These are phyloP conservation scores for Malurus leucopterus DNA, from an alignment of 2,797 vertebrate genomes.

Conservation along the genomic window DNA sequence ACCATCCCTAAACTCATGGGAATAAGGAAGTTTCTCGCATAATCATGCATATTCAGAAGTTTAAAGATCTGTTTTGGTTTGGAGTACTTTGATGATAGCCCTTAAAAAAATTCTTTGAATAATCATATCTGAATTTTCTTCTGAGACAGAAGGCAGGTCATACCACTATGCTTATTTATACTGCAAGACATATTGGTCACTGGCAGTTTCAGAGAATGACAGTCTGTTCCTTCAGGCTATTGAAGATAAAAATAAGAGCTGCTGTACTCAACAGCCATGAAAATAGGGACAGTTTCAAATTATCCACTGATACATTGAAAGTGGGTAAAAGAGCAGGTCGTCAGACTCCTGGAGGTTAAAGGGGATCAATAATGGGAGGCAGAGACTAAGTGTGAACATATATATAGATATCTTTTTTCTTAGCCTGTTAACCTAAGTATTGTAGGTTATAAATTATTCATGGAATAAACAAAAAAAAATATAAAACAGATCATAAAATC, in stretches of 20 bases:
- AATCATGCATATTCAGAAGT: neutral
- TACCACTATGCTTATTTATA: neutral
- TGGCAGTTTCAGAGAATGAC: neutral
- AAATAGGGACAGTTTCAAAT: neutral
- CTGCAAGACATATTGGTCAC: neutral
- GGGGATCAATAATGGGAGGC: neutral
- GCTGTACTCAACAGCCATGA: neutral
- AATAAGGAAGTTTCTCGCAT: neutral
- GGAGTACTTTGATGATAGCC: neutral
- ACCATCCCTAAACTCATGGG: neutral
- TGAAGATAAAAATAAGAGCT: neutral
- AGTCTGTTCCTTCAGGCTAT: neutral
- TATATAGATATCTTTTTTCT: neutral
- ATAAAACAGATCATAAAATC: neutral
- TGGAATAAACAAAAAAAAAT: neutral
- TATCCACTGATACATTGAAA: neutral
- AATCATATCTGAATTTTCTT: neutral
- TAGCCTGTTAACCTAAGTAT: neutral
- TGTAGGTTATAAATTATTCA: neutral
- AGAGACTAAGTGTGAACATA: neutral
- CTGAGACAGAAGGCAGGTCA: neutral
- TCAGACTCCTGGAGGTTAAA: neutral
- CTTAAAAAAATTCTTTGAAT: neutral
- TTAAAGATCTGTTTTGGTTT: neutral
- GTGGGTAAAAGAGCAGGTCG: neutral